Evolutionary conservation across 2,888 invertebrate species (phyloP), one percentile per base, ranked within the genome.

Genomic region (Perizoma flavofasciatum): DNA sequence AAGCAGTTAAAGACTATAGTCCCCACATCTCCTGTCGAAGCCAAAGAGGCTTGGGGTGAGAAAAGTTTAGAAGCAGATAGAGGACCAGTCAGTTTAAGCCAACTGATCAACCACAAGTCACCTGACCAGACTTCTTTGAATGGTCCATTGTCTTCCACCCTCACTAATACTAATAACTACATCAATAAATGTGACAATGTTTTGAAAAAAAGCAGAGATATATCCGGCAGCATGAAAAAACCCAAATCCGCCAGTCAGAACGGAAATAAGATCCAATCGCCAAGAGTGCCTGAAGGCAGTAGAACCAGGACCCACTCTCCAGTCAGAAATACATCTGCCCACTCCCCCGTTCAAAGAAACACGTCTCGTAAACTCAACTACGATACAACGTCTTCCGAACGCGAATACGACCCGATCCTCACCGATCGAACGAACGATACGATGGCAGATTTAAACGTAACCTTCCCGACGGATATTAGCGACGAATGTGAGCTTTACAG

Each of bases 401-500:
- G 77, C 34, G 86, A 88, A 5, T 80, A 76, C 66, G 92, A 91
- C 1, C 78, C 77, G 32, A 78, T 88, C 8, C 62, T 89, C 48
- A 92, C 91, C 41, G 90, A 91, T 65, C 85, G 91, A 79, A 92
- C 92, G 69, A 92, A 88, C 75, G 92, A 92, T 64, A 92, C 92
- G 0, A 73, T 92, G 78, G 92, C 90, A 0, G 92, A 90, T 66
- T 67, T 92, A 32, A 92, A 92, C 49, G 86, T 89, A 0, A 89
- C 92, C 0, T 92, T 92, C 58, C 83, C 92, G 8, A 85, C 91
- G 0, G 92, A 92, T 49, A 85, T 92, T 39, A 86, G 82, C 32
- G 87, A 88, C 1, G 85, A 83, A 22, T 68, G 63, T 55, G 71
- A 69, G 8, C 71, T 72, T 40, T 43, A 9, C 48, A 47, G 34